These are phyloP conservation scores for Hucho hucho DNA, from an alignment of 2,113 vertebrate genomes.

Conservation along the genomic window DNA sequence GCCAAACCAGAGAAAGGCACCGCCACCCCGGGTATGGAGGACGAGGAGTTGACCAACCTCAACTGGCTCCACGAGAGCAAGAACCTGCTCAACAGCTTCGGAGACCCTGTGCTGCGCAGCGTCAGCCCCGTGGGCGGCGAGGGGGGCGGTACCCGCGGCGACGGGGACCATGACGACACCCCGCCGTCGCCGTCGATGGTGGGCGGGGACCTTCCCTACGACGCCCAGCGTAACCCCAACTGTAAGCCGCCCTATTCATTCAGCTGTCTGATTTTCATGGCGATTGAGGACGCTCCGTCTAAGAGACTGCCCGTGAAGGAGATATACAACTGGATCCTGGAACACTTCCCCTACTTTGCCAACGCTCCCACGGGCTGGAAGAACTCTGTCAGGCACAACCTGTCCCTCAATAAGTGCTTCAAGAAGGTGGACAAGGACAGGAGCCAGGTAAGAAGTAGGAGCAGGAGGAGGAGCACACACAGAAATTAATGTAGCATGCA, in stretches of 20 bases:
- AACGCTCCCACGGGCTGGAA: conserved; percentile 91
- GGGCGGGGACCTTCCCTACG: conserved; percentile 83
- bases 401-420: conserved; percentile 93
- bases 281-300: conserved; percentile 87
- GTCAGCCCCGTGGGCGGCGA: conserved; percentile 86
- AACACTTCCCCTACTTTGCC: conserved; percentile 91
- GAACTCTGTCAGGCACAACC: conserved; percentile 90
- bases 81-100: conserved; percentile 90
- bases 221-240: conserved; percentile 90
- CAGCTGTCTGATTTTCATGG: conserved; percentile 95
- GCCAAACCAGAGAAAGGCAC: conserved; percentile 80
- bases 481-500: too few species aligned
- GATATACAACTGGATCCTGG: conserved; percentile 94
- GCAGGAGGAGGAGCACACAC: too few species aligned
- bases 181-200: conserved; percentile 81
- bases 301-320: conserved; percentile 90
- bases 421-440: conserved; percentile 93
- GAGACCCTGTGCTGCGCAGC: conserved; percentile 83
- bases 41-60: conserved; percentile 89
- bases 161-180: conserved; percentile 78
- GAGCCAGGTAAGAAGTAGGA: conserved; percentile 82
- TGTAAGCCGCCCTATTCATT: conserved; percentile 92
- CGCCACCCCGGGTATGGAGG: conserved; percentile 77
- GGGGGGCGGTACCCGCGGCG: conserved; percentile 23
- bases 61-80: conserved; percentile 91